These are phyloP conservation scores for Zaprionus vittiger DNA, from an alignment of 1,140 invertebrate genomes.

Conservation along the genomic window DNA sequence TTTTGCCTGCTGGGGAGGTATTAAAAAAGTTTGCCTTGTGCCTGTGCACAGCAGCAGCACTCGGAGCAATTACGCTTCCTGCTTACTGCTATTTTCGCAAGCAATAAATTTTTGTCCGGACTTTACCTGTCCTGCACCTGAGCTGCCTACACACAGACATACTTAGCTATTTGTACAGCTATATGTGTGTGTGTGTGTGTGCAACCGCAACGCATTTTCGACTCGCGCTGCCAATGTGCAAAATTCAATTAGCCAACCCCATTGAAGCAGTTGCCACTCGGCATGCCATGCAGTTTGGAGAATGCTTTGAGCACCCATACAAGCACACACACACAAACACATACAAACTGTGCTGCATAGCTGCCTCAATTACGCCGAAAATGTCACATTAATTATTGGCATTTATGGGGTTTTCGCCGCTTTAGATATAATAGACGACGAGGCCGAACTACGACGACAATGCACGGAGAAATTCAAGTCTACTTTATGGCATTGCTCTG, in stretches of 20 bases:
- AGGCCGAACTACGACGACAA: slow-evolving; percentile 45
- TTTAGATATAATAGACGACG: slow-evolving; percentile 69
- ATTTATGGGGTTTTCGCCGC: slow-evolving; percentile 77
- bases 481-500: slow-evolving; percentile 51
- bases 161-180: neutral
- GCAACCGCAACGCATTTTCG: slow-evolving; percentile 28
- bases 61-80: slow-evolving; percentile 69
- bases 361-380: slow-evolving; percentile 77
- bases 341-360: slow-evolving; percentile 39
- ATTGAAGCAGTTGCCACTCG: slow-evolving; percentile 69
- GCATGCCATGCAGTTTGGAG: slow-evolving; percentile 66
- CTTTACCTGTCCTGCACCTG: slow-evolving; percentile 29
- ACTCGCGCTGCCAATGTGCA: slow-evolving; percentile 54
- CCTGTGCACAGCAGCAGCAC: slow-evolving; percentile 23
- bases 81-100: slow-evolving; percentile 61
- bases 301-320: slow-evolving; percentile 66
- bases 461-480: slow-evolving; percentile 58
- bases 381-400: slow-evolving; percentile 83
- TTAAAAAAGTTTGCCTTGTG: slow-evolving; percentile 69
- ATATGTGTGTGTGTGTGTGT: neutral
- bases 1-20: slow-evolving; percentile 55
- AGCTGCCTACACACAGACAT: neutral
- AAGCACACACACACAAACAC: neutral
- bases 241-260: slow-evolving; percentile 73
- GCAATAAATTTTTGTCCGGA: slow-evolving; percentile 61